phyloP scores from a whole-genome alignment of 2,113 vertebrate genomes.

The Nannobrachium achirus region DNA sequence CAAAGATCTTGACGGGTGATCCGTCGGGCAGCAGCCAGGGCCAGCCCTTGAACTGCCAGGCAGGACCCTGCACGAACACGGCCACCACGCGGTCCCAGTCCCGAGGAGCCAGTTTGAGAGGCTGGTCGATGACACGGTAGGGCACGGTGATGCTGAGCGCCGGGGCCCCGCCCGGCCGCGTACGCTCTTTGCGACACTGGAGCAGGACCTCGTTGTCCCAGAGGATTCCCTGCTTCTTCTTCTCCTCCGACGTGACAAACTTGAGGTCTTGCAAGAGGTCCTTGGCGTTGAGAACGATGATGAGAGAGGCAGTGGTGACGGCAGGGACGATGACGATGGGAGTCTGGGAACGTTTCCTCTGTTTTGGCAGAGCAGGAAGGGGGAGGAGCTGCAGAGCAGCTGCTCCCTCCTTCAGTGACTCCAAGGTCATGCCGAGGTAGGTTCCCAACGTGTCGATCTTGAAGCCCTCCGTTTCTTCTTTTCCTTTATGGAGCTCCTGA shows the following conservation, averaged over 20 bases:
- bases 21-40: slow-evolving; percentile 97
- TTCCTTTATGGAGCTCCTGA: slow-evolving; percentile 98
- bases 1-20: slow-evolving; percentile 98
- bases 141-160: slow-evolving; percentile 96
- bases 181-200: slow-evolving; percentile 96
- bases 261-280: too few species aligned
- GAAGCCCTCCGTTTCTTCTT: slow-evolving; percentile 99
- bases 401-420: slow-evolving; percentile 96
- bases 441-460: slow-evolving; percentile 99
- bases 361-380: too few species aligned
- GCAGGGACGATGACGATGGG: too few species aligned
- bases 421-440: slow-evolving; percentile 98
- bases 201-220: slow-evolving; percentile 97
- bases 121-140: slow-evolving; percentile 96
- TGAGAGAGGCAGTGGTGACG: too few species aligned
- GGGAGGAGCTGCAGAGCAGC: not conserved
- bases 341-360: too few species aligned
- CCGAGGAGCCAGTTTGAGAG: slow-evolving; percentile 95
- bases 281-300: too few species aligned
- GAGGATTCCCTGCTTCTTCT: slow-evolving; percentile 96
- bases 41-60: slow-evolving; percentile 99
- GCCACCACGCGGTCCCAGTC: slow-evolving; percentile 99
- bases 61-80: slow-evolving; percentile 97
- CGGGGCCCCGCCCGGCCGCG: slow-evolving; percentile 91
- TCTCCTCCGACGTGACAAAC: slow-evolving; percentile 95